These are phyloP conservation scores for Heliconius hermathena DNA, from an alignment of 1,140 invertebrate genomes.

Conservation along the genomic window DNA sequence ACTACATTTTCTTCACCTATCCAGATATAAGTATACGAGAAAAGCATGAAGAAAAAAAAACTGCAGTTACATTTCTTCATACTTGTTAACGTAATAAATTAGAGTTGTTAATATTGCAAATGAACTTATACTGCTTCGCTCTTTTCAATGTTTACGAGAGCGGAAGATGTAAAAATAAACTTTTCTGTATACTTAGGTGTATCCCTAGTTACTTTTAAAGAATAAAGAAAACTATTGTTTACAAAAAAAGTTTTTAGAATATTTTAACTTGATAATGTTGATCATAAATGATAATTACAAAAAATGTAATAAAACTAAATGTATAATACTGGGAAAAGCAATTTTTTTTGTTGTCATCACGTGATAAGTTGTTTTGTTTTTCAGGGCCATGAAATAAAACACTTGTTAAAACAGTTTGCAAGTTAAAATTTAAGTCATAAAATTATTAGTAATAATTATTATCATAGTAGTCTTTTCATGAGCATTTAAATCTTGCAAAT, in stretches of 20 bases:
- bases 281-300: background rate
- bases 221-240: background rate
- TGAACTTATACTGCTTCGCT: slow-evolving; percentile 3
- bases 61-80: background rate
- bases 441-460: background rate
- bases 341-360: slow-evolving; percentile 55
- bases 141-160: background rate
- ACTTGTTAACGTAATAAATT: background rate
- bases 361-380: slow-evolving; percentile 48
- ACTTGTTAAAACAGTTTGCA: slow-evolving; percentile 39
- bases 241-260: background rate
- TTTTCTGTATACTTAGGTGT: background rate
- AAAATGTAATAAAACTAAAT: too few species aligned
- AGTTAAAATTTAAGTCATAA: background rate
- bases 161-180: slow-evolving; percentile 20
- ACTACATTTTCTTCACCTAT: background rate
- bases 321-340: background rate
- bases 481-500: background rate
- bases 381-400: slow-evolving; percentile 51
- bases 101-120: background rate
- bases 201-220: background rate
- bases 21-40: background rate
- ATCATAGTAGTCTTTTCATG: background rate
- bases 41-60: background rate
- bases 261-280: background rate